phyloP scores from a whole-genome alignment of 2,113 vertebrate species.

The Megaceryle torquata region DNA sequence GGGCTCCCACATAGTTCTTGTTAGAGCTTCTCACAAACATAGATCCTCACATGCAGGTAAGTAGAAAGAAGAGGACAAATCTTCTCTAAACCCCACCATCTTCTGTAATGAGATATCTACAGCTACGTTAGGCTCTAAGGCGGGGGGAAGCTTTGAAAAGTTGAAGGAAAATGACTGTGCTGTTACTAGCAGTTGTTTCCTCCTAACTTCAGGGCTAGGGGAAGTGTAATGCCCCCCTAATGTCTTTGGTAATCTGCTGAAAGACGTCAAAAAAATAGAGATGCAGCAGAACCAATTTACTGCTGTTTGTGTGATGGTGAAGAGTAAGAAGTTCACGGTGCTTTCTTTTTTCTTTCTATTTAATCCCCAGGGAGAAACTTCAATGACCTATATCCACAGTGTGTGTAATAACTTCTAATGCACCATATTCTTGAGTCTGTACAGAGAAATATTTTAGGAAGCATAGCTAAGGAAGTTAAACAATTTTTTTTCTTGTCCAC shows the following conservation, averaged over 20 bases:
- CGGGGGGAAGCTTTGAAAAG: background rate
- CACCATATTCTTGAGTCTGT: background rate
- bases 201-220: background rate
- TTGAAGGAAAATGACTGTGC: background rate
- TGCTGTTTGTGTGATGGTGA: background rate
- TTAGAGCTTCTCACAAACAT: background rate
- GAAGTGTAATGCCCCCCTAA: background rate
- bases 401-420: background rate
- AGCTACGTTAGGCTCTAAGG: background rate
- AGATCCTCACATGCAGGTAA: background rate
- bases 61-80: background rate
- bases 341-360: background rate
- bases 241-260: background rate
- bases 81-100: background rate
- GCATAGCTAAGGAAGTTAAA: background rate
- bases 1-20: rapidly evolving
- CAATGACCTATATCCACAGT: background rate
- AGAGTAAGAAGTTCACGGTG: background rate
- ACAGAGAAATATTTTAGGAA: slow-evolving; percentile 25
- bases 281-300: background rate
- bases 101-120: background rate
- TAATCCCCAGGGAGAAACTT: background rate
- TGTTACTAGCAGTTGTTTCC: background rate
- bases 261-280: background rate
- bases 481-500: background rate